phyloP scores from a whole-genome alignment of 2,113 vertebrate species.

The Oreochromis spilurus region DNA sequence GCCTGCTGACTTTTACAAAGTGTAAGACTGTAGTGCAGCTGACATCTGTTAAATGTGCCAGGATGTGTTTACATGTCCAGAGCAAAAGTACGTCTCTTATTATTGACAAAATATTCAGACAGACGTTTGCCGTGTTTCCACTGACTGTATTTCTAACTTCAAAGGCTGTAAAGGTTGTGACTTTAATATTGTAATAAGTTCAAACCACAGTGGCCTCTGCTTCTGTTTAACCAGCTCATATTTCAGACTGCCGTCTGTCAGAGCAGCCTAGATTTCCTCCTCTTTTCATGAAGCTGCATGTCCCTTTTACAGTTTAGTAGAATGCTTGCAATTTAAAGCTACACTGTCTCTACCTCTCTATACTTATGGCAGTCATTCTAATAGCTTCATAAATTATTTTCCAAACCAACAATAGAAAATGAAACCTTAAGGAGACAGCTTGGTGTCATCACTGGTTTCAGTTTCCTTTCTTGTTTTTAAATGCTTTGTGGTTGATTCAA shows the following conservation, averaged over 20 bases:
- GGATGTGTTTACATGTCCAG: not conserved
- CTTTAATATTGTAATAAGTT: not conserved
- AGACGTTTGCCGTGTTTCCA: not conserved
- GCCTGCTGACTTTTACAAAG: not conserved
- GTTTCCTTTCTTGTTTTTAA: not conserved
- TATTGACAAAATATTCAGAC: not conserved
- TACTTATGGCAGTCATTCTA: not conserved
- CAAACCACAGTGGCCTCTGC: not conserved
- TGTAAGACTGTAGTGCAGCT: not conserved
- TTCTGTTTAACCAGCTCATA: not conserved
- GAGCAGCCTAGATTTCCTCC: not conserved
- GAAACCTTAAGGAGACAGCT: not conserved
- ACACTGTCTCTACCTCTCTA: not conserved
- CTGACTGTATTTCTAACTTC: not conserved
- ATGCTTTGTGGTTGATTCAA: not conserved
- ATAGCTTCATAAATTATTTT: not conserved
- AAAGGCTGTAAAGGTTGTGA: not conserved
- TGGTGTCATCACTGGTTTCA: not conserved
- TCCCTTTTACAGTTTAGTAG: not conserved
- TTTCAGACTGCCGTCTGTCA: not conserved
- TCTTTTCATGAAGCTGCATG: not conserved
- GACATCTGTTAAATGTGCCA: not conserved
- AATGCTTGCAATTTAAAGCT: not conserved
- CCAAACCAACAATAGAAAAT: not conserved
- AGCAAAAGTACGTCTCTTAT: not conserved